phyloP scores from a whole-genome alignment of 92 coral and sea anemone genomes.

The Galaxea fascicularis region DNA sequence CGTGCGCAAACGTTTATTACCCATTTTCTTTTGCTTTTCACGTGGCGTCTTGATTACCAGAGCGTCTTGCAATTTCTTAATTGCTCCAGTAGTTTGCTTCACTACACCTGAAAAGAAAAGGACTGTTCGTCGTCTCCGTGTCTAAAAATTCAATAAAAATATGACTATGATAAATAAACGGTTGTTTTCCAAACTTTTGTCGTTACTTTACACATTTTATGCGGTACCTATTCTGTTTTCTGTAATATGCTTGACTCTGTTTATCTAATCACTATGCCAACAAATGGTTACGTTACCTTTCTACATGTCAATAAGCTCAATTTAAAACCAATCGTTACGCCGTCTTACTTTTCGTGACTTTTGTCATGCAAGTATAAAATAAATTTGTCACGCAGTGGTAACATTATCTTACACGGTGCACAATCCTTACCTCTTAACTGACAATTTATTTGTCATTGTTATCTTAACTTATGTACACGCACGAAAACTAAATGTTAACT shows the following conservation, averaged over 20 bases:
- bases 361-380: background rate
- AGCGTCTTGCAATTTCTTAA: background rate
- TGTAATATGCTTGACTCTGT: background rate
- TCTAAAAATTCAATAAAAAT: background rate
- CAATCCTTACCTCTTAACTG: background rate
- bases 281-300: background rate
- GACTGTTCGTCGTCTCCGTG: background rate
- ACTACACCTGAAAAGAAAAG: background rate
- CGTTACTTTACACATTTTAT: background rate
- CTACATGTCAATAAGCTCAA: background rate
- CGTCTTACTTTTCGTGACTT: background rate
- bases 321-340: background rate
- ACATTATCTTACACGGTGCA: background rate
- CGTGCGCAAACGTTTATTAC: background rate
- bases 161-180: constrained; percentile 17
- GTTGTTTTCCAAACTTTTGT: constrained; percentile 4
- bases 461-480: background rate
- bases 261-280: background rate
- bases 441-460: background rate
- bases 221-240: background rate
- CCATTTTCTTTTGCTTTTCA: no score
- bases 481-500: background rate
- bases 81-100: background rate
- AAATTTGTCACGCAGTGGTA: background rate
- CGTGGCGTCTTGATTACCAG: no score